phyloP scores from a whole-genome alignment of 2,113 vertebrate species.

The Cephalopholis sonnerati region DNA sequence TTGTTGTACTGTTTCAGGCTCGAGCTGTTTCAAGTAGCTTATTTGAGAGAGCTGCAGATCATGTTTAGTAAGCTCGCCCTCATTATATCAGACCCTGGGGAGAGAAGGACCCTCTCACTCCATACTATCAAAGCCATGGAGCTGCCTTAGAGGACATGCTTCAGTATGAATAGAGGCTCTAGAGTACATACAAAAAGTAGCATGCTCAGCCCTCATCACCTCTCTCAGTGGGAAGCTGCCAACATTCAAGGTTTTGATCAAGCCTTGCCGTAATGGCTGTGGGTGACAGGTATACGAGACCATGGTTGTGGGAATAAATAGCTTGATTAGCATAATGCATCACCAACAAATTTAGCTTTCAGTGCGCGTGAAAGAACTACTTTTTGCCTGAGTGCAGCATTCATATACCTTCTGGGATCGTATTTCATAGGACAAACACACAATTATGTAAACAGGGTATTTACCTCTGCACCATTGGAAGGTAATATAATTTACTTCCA shows the following conservation, averaged over 20 bases:
- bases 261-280: conserved; percentile 66
- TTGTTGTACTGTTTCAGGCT: conserved; percentile 74
- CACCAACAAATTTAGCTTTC: conserved; percentile 71
- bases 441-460: conserved; percentile 74
- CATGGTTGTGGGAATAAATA: conserved; percentile 73
- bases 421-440: conserved; percentile 69
- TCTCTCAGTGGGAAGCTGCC: conserved; percentile 75
- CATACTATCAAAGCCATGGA: conserved; percentile 79
- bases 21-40: conserved; percentile 71
- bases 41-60: conserved; percentile 76
- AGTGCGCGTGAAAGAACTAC: conserved; percentile 35
- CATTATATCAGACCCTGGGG: conserved; percentile 84
- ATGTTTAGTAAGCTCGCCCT: conserved; percentile 81
- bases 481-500: conserved; percentile 61
- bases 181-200: conserved; percentile 76
- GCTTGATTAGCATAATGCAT: conserved; percentile 81
- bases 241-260: conserved; percentile 82
- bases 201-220: conserved; percentile 77
- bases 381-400: conserved; percentile 55
- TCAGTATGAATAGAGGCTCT: conserved; percentile 73
- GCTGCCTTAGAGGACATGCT: conserved; percentile 79
- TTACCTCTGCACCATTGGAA: conserved; percentile 56
- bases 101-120: conserved; percentile 75
- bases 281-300: conserved; percentile 78
- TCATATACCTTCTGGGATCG: conserved; percentile 51